phyloP scores from a whole-genome alignment of 2,888 invertebrate species.

The Rhimphoctona megacephalus region DNA sequence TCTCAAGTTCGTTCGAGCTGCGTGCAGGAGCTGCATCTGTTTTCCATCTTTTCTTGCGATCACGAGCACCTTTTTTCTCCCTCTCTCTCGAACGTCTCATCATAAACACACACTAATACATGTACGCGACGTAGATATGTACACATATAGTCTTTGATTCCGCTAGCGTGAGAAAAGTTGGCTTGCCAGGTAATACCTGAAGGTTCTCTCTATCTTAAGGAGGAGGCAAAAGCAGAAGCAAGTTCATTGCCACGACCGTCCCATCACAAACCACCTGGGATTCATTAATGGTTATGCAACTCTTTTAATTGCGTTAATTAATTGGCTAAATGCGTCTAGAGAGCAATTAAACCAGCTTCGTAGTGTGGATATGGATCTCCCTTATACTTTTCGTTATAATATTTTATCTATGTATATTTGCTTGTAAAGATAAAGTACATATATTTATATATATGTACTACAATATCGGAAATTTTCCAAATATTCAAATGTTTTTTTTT shows the following conservation, averaged over 20 bases:
- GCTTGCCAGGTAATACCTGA: slow-evolving; percentile 48
- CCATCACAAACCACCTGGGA: slow-evolving; percentile 52
- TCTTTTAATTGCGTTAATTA: slow-evolving; percentile 76
- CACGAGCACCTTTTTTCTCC: slow-evolving; percentile 36
- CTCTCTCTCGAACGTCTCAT: slow-evolving; percentile 13
- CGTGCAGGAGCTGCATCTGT: slow-evolving; percentile 55
- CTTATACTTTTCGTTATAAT: slow-evolving; percentile 30
- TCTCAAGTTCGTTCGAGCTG: slow-evolving; percentile 16
- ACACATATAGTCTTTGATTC: slow-evolving; percentile 49
- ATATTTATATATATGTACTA: too few species aligned
- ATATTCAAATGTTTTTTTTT: too few species aligned
- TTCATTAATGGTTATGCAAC: slow-evolving; percentile 69
- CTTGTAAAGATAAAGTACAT: too few species aligned
- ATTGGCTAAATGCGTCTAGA: slow-evolving; percentile 74
- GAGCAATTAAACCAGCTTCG: slow-evolving; percentile 72
- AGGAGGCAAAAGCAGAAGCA: slow-evolving; percentile 52
- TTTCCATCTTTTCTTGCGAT: slow-evolving; percentile 60
- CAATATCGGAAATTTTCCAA: too few species aligned
- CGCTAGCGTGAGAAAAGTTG: slow-evolving; percentile 74
- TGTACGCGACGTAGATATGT: neutral
- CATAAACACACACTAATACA: slow-evolving; percentile 14
- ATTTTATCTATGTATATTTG: neutral
- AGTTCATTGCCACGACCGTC: slow-evolving; percentile 76
- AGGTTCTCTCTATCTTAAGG: slow-evolving; percentile 34
- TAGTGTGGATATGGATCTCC: slow-evolving; percentile 47